phyloP scores from a whole-genome alignment of 1,140 invertebrate species.

The Parasteatoda tepidariorum region DNA sequence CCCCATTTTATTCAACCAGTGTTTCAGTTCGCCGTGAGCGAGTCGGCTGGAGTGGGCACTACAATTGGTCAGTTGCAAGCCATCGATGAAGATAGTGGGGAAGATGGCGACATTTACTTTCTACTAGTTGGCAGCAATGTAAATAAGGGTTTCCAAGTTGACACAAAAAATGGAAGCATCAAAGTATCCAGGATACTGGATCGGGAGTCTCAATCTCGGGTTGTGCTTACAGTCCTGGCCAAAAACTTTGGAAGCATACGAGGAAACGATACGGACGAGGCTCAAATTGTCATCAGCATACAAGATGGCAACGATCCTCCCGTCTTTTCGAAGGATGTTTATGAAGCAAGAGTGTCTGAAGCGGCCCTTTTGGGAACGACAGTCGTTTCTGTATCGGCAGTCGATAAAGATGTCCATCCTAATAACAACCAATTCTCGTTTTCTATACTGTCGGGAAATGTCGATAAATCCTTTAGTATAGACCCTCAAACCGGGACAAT shows the following conservation, averaged over 20 bases:
- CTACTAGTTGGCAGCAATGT: constrained; percentile 93
- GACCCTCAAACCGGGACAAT: constrained; percentile 86
- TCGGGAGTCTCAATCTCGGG: constrained; percentile 89
- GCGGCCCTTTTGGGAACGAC: constrained; percentile 79
- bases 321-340: constrained; percentile 84
- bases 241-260: constrained; percentile 93
- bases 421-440: constrained; percentile 94
- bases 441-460: constrained; percentile 87
- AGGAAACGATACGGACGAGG: constrained; percentile 95
- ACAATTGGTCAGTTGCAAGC: constrained; percentile 88
- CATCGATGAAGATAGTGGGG: constrained; percentile 90
- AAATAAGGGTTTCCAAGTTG: constrained; percentile 89
- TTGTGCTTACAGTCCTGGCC: constrained; percentile 90
- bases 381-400: constrained; percentile 83
- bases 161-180: constrained; percentile 85
- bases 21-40: constrained; percentile 93
- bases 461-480: constrained; percentile 86
- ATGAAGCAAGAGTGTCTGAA: constrained; percentile 79
- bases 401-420: constrained; percentile 90
- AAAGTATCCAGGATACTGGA: constrained; percentile 85
- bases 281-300: constrained; percentile 90
- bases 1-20: constrained; percentile 91
- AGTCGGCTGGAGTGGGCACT: constrained; percentile 88
- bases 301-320: constrained; percentile 97
- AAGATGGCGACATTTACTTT: constrained; percentile 91